A percentile compares a stretch with the other conserved stretches of the same genome.
Evolutionary conservation across 2,797 vertebrate genomes (phyloP).

Genomic region (Schizopygopsis malacanthus): DNA sequence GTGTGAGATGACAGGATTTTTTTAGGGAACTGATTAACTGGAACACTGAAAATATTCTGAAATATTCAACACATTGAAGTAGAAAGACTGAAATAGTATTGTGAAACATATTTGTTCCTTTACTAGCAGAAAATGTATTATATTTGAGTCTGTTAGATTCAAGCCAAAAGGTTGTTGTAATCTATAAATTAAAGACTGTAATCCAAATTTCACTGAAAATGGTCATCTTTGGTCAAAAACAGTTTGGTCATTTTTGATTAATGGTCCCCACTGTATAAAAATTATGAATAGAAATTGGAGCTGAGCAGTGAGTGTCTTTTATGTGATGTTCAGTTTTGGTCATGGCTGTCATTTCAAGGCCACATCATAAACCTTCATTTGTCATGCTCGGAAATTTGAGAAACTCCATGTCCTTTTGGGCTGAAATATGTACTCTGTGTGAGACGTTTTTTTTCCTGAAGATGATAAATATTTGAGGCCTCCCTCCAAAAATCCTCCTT

Average conservation of each 20-base stretch:
- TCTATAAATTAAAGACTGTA: neutral
- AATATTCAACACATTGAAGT: no score
- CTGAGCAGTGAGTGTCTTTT: neutral
- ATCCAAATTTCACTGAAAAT: neutral
- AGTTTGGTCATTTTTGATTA: neutral
- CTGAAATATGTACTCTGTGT: neutral
- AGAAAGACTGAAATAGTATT: neutral
- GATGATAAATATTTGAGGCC: neutral
- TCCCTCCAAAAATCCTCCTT: neutral
- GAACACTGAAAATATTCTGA: neutral
- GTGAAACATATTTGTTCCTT: neutral
- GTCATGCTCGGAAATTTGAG: constrained; percentile 31
- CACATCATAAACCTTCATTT: constrained; percentile 18
- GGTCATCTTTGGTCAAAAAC: neutral
- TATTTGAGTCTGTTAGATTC: neutral
- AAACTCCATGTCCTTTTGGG: neutral
- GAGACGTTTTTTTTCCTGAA: neutral
- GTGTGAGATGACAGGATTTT: no score
- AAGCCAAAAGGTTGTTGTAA: neutral
- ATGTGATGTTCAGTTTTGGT: constrained; percentile 17
- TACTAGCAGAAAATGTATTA: neutral
- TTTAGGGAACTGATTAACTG: neutral
- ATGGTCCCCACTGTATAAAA: constrained; percentile 1
- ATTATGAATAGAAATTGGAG: neutral
- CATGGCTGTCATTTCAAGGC: neutral